Evolutionary conservation across 2,888 invertebrate genomes (phyloP).

Genomic region (Piscicola geometra): DNA sequence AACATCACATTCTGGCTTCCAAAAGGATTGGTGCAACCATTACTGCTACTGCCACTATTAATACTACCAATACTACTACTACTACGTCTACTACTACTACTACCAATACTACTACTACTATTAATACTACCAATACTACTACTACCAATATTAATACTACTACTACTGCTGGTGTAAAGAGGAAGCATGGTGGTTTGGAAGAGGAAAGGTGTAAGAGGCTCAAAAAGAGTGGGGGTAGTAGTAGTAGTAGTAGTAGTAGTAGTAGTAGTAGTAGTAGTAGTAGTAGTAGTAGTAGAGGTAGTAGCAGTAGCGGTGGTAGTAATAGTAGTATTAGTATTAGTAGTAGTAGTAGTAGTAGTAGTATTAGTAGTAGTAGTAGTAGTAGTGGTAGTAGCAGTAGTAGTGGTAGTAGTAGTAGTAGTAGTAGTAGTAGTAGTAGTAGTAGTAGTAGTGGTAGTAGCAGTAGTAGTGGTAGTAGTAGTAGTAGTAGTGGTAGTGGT

Average conservation of each 20-base stretch:
- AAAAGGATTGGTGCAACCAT: too few relatives aligned
- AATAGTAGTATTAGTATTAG: constrained; percentile 58
- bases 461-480: constrained; percentile 21
- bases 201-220: too few relatives aligned
- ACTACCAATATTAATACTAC: too few relatives aligned
- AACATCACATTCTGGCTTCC: too few relatives aligned
- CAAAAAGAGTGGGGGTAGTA: background rate
- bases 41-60: too few relatives aligned
- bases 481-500: constrained; percentile 30
- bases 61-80: too few relatives aligned
- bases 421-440: constrained; percentile 32
- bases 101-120: too few relatives aligned
- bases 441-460: constrained; percentile 30
- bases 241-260: background rate
- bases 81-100: too few relatives aligned
- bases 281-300: background rate
- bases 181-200: too few relatives aligned
- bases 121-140: too few relatives aligned
- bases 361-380: constrained; percentile 1
- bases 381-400: constrained; percentile 26
- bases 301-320: background rate
- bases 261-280: background rate
- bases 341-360: background rate
- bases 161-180: too few relatives aligned
- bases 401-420: constrained; percentile 31